Conservation (phyloP, 2,888 invertebrate species). For the Drosophila dives region DNA sequence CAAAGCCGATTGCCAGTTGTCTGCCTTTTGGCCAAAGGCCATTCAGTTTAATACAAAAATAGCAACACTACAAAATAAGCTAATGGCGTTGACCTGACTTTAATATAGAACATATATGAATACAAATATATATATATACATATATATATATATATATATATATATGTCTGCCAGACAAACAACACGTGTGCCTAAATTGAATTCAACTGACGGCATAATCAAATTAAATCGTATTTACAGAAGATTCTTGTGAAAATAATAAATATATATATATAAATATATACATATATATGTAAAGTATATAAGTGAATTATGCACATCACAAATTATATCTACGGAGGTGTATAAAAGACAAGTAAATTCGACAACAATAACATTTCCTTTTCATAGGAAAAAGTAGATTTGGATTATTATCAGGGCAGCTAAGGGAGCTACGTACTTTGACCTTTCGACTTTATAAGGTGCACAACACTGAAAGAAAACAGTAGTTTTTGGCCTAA, state of each 20-base stretch:
- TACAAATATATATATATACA: neutral
- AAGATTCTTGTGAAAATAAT: neutral
- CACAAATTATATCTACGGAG: neutral
- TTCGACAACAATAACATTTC: neutral
- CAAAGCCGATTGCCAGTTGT: constrained; percentile 59
- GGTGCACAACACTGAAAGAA: neutral
- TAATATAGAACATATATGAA: neutral
- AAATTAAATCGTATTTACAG: constrained; percentile 1
- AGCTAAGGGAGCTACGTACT: neutral
- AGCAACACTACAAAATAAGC: constrained; percentile 18
- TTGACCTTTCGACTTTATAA: neutral
- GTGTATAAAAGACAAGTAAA: neutral
- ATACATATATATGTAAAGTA: too few species aligned
- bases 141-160: neutral
- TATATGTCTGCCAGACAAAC: neutral
- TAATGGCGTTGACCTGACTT: neutral
- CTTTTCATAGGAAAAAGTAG: neutral
- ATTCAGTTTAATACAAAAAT: constrained; percentile 40
- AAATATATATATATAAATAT: neutral
- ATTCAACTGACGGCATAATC: constrained; percentile 7
- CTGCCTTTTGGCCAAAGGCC: constrained; percentile 38
- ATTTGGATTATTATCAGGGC: neutral
- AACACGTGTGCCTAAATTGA: constrained; percentile 1
- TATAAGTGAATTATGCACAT: constrained; percentile 1
- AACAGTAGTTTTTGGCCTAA: neutral